Evolutionary conservation across 1,140 invertebrate species (phyloP).

Genomic region (Zophobas morio): DNA sequence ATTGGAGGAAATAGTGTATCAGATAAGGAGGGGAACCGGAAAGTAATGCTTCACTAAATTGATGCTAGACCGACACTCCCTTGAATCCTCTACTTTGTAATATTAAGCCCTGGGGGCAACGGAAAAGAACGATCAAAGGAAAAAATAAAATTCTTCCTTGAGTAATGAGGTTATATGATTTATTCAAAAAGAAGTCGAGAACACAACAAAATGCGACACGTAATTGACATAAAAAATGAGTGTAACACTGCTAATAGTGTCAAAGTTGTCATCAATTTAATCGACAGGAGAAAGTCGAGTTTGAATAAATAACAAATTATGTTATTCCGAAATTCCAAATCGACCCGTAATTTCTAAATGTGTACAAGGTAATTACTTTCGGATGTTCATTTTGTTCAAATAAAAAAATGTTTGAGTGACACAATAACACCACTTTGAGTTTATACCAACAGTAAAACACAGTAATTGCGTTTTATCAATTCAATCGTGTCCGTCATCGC

Average conservation of each 20-base stretch:
- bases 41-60: conserved; percentile 36
- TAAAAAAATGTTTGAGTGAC: too few species aligned
- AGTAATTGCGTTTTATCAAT: too few species aligned
- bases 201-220: conserved; percentile 33
- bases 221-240: conserved; percentile 35
- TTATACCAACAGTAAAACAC: too few species aligned
- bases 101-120: conserved; percentile 34
- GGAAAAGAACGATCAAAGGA: conserved; percentile 37
- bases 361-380: too few species aligned
- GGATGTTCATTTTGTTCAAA: too few species aligned
- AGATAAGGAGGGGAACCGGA: conserved; percentile 23
- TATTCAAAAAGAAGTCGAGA: conserved; percentile 33
- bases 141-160: conserved; percentile 31
- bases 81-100: conserved; percentile 33
- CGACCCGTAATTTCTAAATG: background rate
- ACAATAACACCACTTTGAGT: too few species aligned
- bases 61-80: conserved; percentile 31
- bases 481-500: too few species aligned
- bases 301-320: conserved; percentile 14
- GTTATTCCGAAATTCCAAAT: background rate
- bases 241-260: conserved; percentile 36
- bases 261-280: conserved; percentile 31
- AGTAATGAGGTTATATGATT: conserved; percentile 39
- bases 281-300: conserved; percentile 9
- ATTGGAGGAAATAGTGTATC: conserved; percentile 16